Evolutionary conservation across 2,888 invertebrate genomes (phyloP).

Genomic region (Microplitis manilae): DNA sequence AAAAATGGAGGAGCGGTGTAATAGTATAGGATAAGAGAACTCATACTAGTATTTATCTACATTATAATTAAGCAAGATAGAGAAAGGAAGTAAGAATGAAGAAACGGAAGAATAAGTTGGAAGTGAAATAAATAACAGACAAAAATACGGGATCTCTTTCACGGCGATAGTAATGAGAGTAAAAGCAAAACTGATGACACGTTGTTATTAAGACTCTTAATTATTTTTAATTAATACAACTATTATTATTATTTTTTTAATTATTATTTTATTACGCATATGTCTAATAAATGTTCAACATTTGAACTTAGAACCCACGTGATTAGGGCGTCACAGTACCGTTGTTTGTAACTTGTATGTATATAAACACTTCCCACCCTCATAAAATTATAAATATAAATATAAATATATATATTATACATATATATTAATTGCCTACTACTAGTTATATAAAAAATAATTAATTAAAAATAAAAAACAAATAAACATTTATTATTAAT

Average conservation of each 20-base stretch:
- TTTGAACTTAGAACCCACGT: slow-evolving; percentile 56
- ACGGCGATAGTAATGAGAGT: slow-evolving; percentile 27
- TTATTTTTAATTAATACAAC: slow-evolving; percentile 30
- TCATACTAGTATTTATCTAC: slow-evolving; percentile 60
- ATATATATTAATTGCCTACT: slow-evolving; percentile 61
- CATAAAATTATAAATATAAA: slow-evolving; percentile 46
- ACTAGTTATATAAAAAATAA: slow-evolving; percentile 54
- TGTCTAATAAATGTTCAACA: slow-evolving; percentile 60
- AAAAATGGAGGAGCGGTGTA: slow-evolving; percentile 46
- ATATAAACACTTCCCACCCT: slow-evolving; percentile 45
- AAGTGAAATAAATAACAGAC: slow-evolving; percentile 11
- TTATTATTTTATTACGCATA: slow-evolving; percentile 27
- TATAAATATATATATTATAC: neutral
- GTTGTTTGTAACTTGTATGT: slow-evolving; percentile 57
- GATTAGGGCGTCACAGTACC: slow-evolving; percentile 46
- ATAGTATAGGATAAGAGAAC: slow-evolving; percentile 53
- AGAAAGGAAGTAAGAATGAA: slow-evolving; percentile 31
- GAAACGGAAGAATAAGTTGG: slow-evolving; percentile 19
- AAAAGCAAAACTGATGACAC: slow-evolving; percentile 17
- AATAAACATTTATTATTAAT: slow-evolving; percentile 57
- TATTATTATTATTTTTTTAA: neutral
- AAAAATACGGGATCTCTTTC: slow-evolving; percentile 29
- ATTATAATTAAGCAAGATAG: slow-evolving; percentile 53
- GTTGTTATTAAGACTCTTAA: neutral
- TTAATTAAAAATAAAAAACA: slow-evolving; percentile 27